Conservation (phyloP, 2,888 invertebrate genomes). For the Epirrita christyi region DNA sequence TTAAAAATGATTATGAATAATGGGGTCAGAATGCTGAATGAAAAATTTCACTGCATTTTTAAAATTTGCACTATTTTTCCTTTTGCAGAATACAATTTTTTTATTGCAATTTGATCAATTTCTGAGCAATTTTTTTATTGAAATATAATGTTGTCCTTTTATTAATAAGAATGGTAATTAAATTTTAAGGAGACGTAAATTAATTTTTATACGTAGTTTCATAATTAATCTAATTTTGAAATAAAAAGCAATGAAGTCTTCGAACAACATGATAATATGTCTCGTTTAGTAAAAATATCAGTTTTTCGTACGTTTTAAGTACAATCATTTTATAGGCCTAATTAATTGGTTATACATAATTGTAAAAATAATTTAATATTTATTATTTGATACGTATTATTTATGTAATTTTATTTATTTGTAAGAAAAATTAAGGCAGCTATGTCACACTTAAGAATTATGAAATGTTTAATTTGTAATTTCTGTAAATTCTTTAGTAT, state of each 20-base stretch:
- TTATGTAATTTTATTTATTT: no score
- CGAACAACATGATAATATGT: conserved; percentile 13
- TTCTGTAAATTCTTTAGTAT: no score
- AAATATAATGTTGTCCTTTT: conserved; percentile 10
- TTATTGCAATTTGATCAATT: neutral
- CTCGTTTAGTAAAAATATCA: conserved; percentile 21
- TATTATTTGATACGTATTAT: neutral
- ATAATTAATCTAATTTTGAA: conserved; percentile 24
- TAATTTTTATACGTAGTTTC: conserved; percentile 29
- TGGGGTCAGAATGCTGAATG: no score
- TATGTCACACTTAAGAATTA: no score
- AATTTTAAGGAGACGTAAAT: conserved; percentile 21
- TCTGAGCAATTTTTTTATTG: neutral
- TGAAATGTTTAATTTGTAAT: no score
- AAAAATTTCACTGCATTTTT: no score
- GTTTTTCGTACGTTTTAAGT: neutral
- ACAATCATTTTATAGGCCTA: conserved; percentile 14
- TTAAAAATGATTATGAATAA: no score
- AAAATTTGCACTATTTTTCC: no score
- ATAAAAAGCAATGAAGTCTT: conserved; percentile 24
- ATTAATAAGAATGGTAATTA: conserved; percentile 10
- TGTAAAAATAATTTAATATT: neutral
- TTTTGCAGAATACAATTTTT: no score
- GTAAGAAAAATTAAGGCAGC: neutral
- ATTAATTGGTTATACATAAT: neutral